Evolutionary conservation across 2,113 vertebrate genomes (phyloP).

Genomic region (Chiloscyllium plagiosum): DNA sequence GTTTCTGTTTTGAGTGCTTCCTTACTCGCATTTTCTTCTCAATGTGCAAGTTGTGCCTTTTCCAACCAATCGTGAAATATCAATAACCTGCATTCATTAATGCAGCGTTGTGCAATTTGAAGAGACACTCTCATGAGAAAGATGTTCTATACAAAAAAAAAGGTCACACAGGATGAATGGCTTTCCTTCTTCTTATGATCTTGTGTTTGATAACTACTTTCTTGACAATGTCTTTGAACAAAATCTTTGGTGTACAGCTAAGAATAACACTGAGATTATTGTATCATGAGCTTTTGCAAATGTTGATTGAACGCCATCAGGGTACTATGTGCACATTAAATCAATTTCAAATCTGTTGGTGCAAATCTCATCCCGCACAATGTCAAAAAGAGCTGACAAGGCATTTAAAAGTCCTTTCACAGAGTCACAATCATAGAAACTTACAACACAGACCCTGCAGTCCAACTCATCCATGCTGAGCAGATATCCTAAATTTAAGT

Average conservation of each 20-base stretch:
- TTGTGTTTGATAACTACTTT: neutral
- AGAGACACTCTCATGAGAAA: neutral
- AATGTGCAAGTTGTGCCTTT: neutral
- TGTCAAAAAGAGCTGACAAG: no score
- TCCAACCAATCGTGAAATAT: neutral
- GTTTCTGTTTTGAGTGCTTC: neutral
- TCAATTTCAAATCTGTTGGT: no score
- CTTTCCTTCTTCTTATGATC: neutral
- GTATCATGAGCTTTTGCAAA: neutral
- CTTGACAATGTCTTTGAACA: neutral
- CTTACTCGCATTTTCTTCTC: neutral
- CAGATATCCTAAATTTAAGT: no score
- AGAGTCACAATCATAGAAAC: no score
- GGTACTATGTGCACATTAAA: neutral
- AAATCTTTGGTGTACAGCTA: neutral
- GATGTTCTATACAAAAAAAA: neutral
- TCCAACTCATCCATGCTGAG: no score
- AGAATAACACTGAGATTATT: neutral
- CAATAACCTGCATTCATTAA: neutral
- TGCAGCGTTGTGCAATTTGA: neutral
- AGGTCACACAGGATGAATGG: neutral
- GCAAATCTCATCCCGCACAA: no score
- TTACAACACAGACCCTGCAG: no score
- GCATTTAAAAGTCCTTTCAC: no score
- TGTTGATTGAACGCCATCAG: neutral